A percentile compares a stretch with the other conserved stretches of the same genome.
phyloP scores from a whole-genome alignment of 1,140 invertebrate genomes.

The Chlorops oryzae region DNA sequence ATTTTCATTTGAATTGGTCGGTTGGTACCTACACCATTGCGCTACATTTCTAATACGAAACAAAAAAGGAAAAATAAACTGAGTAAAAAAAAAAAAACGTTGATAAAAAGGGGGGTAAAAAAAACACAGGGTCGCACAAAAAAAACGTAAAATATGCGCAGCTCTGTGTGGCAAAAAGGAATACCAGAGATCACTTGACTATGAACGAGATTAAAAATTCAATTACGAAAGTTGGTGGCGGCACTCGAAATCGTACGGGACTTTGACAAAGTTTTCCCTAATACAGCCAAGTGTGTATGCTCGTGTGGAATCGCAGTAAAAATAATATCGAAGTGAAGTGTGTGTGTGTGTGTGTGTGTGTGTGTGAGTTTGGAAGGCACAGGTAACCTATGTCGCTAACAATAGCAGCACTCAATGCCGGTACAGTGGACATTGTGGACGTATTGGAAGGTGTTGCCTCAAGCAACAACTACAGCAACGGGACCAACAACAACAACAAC shows the following conservation, averaged over 20 bases:
- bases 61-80: too few relatives aligned
- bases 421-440: conserved; percentile 41
- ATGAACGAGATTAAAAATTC: conserved; percentile 46
- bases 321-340: background rate
- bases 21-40: too few relatives aligned
- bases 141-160: conserved; percentile 42
- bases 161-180: conserved; percentile 34
- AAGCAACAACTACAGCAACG: too few relatives aligned
- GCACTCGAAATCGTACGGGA: too few relatives aligned
- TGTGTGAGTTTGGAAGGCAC: background rate
- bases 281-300: background rate
- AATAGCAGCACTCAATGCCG: conserved; percentile 39
- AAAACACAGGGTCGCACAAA: too few relatives aligned
- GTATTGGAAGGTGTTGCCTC: too few relatives aligned
- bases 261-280: too few relatives aligned
- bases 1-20: too few relatives aligned
- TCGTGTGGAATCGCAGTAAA: background rate
- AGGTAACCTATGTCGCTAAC: conserved; percentile 2
- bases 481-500: too few relatives aligned
- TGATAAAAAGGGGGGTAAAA: too few relatives aligned
- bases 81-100: too few relatives aligned
- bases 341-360: conserved; percentile 6
- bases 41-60: too few relatives aligned
- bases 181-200: conserved; percentile 46
- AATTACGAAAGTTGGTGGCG: conserved; percentile 44